phyloP scores from a whole-genome alignment of 2,888 invertebrate genomes.

The Phlogophora meticulosa region DNA sequence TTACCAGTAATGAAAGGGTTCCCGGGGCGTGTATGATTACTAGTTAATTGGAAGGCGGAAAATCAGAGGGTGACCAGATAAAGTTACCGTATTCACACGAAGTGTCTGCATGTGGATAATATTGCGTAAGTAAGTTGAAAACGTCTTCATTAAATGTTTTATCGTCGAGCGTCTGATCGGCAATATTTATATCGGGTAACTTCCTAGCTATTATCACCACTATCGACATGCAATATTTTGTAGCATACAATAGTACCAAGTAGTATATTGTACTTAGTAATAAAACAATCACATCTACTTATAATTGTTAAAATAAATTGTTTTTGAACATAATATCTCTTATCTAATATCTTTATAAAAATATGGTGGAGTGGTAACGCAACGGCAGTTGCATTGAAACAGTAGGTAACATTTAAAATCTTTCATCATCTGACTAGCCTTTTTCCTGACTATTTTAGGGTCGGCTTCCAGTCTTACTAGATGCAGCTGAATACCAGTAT shows the following conservation, averaged over 20 bases:
- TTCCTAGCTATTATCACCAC: too few relatives aligned
- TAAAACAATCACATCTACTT: too few relatives aligned
- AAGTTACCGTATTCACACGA: constrained; percentile 81
- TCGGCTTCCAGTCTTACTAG: too few relatives aligned
- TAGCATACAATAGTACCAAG: too few relatives aligned
- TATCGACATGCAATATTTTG: too few relatives aligned
- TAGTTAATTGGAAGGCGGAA: constrained; percentile 89
- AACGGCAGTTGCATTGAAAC: constrained; percentile 12
- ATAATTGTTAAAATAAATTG: too few relatives aligned
- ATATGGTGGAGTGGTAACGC: not conserved
- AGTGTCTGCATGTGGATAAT: constrained; percentile 47
- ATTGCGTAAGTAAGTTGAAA: constrained; percentile 30
- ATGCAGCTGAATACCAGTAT: too few relatives aligned
- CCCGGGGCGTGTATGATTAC: constrained; percentile 89
- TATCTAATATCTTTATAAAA: constrained; percentile 6
- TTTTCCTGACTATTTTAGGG: too few relatives aligned
- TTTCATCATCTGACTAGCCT: too few relatives aligned
- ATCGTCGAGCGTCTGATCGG: not conserved
- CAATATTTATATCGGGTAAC: not conserved
- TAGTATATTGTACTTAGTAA: too few relatives aligned
- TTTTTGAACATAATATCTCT: too few relatives aligned
- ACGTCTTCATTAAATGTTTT: constrained; percentile 23
- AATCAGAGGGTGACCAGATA: constrained; percentile 85
- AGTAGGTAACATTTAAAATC: constrained; percentile 7
- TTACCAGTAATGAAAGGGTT: constrained; percentile 90